Base-by-base conservation (phyloP, 2,888 invertebrate genomes). In the Cylindroiulus punctatus region DNA sequence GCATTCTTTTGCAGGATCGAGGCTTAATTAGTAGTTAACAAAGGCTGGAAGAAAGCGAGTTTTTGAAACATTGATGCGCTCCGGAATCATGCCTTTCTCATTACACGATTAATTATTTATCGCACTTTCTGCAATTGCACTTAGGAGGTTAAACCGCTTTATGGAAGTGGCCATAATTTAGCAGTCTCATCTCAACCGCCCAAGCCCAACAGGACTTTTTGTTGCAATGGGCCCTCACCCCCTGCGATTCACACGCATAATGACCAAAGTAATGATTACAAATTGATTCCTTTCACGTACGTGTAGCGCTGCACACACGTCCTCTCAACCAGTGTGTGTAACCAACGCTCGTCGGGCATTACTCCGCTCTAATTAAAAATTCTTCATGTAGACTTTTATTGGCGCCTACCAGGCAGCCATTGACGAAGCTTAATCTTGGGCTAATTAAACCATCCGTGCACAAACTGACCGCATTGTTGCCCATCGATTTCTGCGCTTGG, bases 111-210 rank as follows among this genome's bases (percentile, higher is more conserved):
- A 65, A 65, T 65, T 65, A 65, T 65, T 65, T 65, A 65, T 65
- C 65, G 65, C 22, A 8, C 65, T 65, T 65, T 65, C 65, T 65
- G 65, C 65, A 65, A 65, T 65, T 65, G 65, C 65, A 65, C 65
- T 65, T 65, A 65, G 65, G 65, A 65, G 65, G 65, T 65, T 65
- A 65, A 65, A 65, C 65, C 65, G 65, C 65, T 65, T 65, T 65
- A 65, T 65, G 65, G 65, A 65, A 65, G 65, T 65, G 65, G 65
- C 65, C 65, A 65, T 65, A 65, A 65, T 65, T 65, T 65, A 65
- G 65, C 65, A 65, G 65, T 65, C 65, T 65, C 65, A 65, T 65
- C 22, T 65, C 5, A 65, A 65, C 8, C 65, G 57, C 57, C 19
- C n/a, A n/a, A n/a, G n/a, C 36, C 36, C 22, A 65, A 65, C 65